These are phyloP conservation scores for Dendrolimus punctatus DNA, from an alignment of 1,140 invertebrate genomes.

Conservation along the genomic window DNA sequence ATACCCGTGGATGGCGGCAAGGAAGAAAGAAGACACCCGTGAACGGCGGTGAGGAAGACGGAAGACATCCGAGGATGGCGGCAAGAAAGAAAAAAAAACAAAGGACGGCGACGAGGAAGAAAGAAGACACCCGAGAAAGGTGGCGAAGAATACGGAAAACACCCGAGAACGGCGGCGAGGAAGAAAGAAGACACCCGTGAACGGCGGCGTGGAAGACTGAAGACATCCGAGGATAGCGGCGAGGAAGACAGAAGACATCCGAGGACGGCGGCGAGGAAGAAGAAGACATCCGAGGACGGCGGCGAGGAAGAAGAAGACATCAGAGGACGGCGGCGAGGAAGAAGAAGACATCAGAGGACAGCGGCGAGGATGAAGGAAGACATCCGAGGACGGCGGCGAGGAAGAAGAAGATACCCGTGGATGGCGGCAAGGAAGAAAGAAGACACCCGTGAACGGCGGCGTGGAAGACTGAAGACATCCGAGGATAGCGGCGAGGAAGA, in stretches of 20 bases:
- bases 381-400: neutral
- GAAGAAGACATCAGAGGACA: slow-evolving; percentile 2
- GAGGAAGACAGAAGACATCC: slow-evolving; percentile 3
- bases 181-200: neutral
- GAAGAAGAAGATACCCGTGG: neutral
- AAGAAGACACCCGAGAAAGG: neutral
- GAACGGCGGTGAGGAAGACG: neutral
- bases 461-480: slow-evolving; percentile 1
- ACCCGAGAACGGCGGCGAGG: neutral
- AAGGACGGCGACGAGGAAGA: neutral
- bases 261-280: neutral
- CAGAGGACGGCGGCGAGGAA: neutral
- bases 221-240: neutral
- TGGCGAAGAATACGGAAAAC: neutral
- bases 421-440: neutral
- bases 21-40: neutral
- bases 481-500: neutral
- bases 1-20: neutral
- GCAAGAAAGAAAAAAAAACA: slow-evolving; percentile 1
- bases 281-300: neutral
- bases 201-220: neutral
- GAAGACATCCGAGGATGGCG: neutral
- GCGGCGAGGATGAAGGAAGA: slow-evolving; percentile 1
- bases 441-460: neutral
- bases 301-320: slow-evolving; percentile 4